A percentile compares a stretch with the other conserved stretches of the same genome.
phyloP scores from a whole-genome alignment of 2,797 vertebrate species.

The Sebastes trivittatus region DNA sequence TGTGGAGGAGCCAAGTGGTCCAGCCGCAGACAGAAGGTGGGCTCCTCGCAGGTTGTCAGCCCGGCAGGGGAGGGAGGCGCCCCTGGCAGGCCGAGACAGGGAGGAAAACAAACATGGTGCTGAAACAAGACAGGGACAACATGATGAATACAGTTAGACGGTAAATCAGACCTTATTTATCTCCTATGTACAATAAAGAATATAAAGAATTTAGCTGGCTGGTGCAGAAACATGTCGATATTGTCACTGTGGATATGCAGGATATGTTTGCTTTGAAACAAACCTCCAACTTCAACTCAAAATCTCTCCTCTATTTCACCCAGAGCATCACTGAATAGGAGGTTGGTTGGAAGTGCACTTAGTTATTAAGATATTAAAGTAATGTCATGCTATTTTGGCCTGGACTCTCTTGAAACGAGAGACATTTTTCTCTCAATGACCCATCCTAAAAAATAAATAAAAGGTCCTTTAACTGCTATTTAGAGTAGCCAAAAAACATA shows the following conservation, averaged over 20 bases:
- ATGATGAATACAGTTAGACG: slow-evolving; percentile 35
- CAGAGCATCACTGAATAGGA: neutral
- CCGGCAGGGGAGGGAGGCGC: slow-evolving; percentile 76
- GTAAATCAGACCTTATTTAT: slow-evolving; percentile 19
- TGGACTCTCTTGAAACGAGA: neutral
- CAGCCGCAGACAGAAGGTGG: slow-evolving; percentile 76
- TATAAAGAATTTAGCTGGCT: neutral
- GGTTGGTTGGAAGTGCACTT: neutral
- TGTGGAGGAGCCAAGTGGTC: slow-evolving; percentile 81
- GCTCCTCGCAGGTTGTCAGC: slow-evolving; percentile 77
- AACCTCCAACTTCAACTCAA: neutral
- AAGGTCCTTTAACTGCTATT: neutral
- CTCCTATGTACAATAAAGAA: neutral
- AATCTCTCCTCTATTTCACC: neutral
- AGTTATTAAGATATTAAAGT: neutral
- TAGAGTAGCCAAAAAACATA: neutral
- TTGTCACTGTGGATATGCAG: neutral
- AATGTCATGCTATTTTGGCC: neutral
- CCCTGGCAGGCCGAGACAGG: slow-evolving; percentile 70
- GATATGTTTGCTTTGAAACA: neutral
- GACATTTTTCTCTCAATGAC: neutral
- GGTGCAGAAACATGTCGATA: neutral
- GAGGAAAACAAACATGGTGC: slow-evolving; percentile 65
- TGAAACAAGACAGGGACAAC: slow-evolving; percentile 68
- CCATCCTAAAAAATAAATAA: neutral